Percentiles rank a stretch among this genome's conserved stretches.
Conservation (phyloP, 2,888 invertebrate species). For the Stenoptilia bipunctidactyla region DNA sequence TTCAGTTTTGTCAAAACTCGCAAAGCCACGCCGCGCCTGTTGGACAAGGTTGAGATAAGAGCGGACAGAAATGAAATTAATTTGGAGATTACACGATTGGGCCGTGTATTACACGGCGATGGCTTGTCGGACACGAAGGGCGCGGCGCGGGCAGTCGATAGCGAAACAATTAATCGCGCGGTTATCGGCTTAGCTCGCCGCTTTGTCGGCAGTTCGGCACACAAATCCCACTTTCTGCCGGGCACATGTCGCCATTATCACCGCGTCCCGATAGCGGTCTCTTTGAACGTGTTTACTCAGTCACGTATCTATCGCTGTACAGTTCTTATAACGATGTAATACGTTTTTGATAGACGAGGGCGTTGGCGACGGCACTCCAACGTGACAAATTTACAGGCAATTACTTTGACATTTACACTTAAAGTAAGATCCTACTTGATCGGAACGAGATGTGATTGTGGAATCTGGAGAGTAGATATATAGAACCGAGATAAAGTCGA, state of each 20-base stretch:
- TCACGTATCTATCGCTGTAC: constrained; percentile 28
- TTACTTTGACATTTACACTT: neutral
- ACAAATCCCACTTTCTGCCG: constrained; percentile 59
- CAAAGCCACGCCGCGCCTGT: no score
- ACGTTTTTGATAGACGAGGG: constrained; percentile 59
- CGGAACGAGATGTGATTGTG: neutral
- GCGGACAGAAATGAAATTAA: neutral
- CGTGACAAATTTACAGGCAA: neutral
- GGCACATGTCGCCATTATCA: constrained; percentile 51
- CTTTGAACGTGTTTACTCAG: constrained; percentile 57
- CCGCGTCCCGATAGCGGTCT: constrained; percentile 48
- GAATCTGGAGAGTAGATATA: neutral
- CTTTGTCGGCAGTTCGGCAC: constrained; percentile 64
- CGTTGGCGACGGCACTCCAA: constrained; percentile 33
- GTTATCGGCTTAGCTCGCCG: constrained; percentile 40
- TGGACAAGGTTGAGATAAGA: neutral
- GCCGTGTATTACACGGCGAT: constrained; percentile 26
- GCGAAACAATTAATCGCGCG: constrained; percentile 57
- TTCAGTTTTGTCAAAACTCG: no score
- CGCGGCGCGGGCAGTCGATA: constrained; percentile 24
- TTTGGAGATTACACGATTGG: constrained; percentile 37
- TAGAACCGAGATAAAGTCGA: no score
- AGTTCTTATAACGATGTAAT: constrained; percentile 56
- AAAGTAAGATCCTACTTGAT: neutral
- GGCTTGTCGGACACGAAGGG: constrained; percentile 27